Evolutionary conservation across 2,888 invertebrate species (phyloP).

Genomic region (Coleophora deauratella): DNA sequence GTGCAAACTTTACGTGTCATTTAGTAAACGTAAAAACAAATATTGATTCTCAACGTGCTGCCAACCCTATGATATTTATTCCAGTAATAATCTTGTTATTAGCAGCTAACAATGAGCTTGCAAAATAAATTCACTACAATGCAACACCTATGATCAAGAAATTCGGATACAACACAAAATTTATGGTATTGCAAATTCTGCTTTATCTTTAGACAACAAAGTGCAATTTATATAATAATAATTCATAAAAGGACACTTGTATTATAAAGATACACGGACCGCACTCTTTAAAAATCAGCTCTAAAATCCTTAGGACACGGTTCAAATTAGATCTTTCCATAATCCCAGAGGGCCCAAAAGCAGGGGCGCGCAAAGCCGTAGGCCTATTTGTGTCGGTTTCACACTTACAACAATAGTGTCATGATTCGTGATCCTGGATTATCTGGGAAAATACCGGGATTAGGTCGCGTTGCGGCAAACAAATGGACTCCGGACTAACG

Average conservation of each 20-base stretch:
- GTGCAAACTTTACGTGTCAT: conserved; percentile 37
- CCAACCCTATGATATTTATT: conserved; percentile 29
- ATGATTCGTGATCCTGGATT: conserved; percentile 73
- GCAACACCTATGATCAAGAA: conserved; percentile 22
- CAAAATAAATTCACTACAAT: conserved; percentile 44
- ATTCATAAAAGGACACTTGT: no score
- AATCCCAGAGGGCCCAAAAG: neutral
- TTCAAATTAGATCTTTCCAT: no score
- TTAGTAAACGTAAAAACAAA: conserved; percentile 41
- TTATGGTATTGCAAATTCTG: conserved; percentile 13
- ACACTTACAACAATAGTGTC: conserved; percentile 75
- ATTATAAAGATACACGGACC: no score
- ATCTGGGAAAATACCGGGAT: conserved; percentile 63
- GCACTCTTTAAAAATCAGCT: no score
- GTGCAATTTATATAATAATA: neutral
- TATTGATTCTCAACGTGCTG: conserved; percentile 57
- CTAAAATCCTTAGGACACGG: no score
- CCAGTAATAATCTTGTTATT: conserved; percentile 58
- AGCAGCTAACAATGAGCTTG: conserved; percentile 43
- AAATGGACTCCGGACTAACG: conserved; percentile 58
- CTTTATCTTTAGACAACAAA: conserved; percentile 6
- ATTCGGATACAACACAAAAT: conserved; percentile 16
- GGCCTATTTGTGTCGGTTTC: conserved; percentile 74
- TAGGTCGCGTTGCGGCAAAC: conserved; percentile 69
- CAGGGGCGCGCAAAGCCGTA: conserved; percentile 42